Evolutionary conservation across 1,140 invertebrate species (phyloP).

Genomic region (Psilanteris sp.): DNA sequence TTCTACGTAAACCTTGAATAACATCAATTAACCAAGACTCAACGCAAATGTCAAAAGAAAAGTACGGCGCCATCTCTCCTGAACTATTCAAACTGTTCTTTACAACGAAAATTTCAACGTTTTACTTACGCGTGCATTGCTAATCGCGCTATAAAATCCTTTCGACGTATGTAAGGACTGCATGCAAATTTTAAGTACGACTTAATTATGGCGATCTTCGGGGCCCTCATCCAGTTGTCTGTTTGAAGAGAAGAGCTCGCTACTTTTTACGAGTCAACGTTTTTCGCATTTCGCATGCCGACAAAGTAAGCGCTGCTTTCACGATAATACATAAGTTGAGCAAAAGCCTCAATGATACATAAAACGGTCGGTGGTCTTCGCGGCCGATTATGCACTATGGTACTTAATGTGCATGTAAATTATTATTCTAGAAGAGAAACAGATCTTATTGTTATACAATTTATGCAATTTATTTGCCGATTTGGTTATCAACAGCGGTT

Average conservation of each 20-base stretch:
- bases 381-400: conserved; percentile 22
- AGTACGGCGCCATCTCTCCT: conserved; percentile 11
- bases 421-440: conserved; percentile 16
- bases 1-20: conserved; percentile 19
- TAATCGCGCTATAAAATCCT: conserved; percentile 68
- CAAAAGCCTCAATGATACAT: conserved; percentile 56
- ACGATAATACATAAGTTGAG: conserved; percentile 57
- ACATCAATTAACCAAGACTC: background rate
- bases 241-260: conserved; percentile 52
- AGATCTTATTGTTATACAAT: conserved; percentile 15
- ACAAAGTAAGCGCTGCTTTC: conserved; percentile 61
- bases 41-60: background rate
- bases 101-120: conserved; percentile 32
- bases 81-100: conserved; percentile 22
- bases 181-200: conserved; percentile 70
- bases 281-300: conserved; percentile 58
- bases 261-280: conserved; percentile 61
- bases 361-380: conserved; percentile 63
- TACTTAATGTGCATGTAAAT: conserved; percentile 42
- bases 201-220: conserved; percentile 70
- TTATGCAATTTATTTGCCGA: background rate
- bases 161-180: conserved; percentile 57
- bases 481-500: too few relatives aligned
- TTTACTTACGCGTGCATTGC: conserved; percentile 26
- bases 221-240: conserved; percentile 52